Evolutionary conservation across 2,113 vertebrate species (phyloP).

Genomic region (Rhombomys opimus): DNA sequence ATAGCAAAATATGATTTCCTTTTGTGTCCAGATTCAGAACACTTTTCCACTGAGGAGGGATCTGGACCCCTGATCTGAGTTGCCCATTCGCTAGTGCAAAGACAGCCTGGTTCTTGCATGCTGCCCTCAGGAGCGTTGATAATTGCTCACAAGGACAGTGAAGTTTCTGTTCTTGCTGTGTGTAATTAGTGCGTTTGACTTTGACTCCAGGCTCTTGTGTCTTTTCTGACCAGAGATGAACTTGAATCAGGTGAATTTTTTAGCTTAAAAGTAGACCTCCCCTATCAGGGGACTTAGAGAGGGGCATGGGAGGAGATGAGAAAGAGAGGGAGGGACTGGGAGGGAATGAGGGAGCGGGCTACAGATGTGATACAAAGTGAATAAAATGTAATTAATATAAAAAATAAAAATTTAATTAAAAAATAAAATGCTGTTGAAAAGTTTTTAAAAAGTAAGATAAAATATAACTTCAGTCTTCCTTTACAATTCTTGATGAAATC

Average conservation of each 20-base stretch:
- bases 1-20: background rate
- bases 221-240: background rate
- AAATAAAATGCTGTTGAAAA: no score
- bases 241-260: background rate
- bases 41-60: background rate
- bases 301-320: no score
- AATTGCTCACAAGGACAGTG: background rate
- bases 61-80: accelerated
- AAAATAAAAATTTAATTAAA: no score
- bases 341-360: no score
- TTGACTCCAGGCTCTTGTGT: background rate
- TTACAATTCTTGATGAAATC: background rate
- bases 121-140: background rate
- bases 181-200: background rate
- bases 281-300: no score
- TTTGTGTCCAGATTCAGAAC: background rate
- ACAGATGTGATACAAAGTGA: no score
- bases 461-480: background rate
- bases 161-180: background rate
- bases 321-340: no score
- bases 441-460: background rate
- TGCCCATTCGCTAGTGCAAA: background rate
- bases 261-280: constrained; percentile 18
- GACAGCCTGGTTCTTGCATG: accelerated
- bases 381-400: no score